Conservation (phyloP, 2,888 invertebrate genomes). For the Stenotaenia linearis region DNA sequence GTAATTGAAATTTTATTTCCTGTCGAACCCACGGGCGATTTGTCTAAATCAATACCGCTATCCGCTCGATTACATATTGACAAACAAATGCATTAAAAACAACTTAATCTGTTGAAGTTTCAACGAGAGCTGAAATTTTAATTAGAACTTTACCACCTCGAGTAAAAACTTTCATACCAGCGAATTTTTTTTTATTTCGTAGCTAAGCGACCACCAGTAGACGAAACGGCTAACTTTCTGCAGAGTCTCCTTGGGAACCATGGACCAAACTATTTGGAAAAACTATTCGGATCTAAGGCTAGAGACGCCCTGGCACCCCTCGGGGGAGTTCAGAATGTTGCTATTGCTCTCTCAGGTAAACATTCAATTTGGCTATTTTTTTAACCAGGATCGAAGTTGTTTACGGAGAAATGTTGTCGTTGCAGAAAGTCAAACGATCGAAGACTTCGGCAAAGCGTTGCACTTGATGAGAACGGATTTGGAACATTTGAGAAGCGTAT, state of each 20-base stretch:
- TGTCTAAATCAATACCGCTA: background rate
- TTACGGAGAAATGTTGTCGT: background rate
- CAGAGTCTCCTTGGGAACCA: slow-evolving; percentile 90
- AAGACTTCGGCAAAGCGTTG: slow-evolving; percentile 84
- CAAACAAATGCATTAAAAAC: background rate
- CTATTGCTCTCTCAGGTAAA: slow-evolving; percentile 85
- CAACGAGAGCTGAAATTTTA: background rate
- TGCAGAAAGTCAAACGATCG: slow-evolving; percentile 87
- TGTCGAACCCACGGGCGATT: background rate
- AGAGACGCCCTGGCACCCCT: slow-evolving; percentile 83
- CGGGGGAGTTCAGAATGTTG: slow-evolving; percentile 91
- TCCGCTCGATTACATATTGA: background rate
- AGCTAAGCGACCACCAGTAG: slow-evolving; percentile 95
- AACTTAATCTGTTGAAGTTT: background rate
- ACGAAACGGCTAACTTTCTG: slow-evolving; percentile 91
- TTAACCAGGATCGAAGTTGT: background rate
- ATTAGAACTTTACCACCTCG: background rate
- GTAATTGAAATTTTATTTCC: background rate
- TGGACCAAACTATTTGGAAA: slow-evolving; percentile 93
- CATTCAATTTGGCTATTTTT: background rate
- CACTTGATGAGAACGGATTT: slow-evolving; percentile 80
- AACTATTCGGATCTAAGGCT: slow-evolving; percentile 91
- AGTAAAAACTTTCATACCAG: background rate
- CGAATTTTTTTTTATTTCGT: slow-evolving; percentile 42
- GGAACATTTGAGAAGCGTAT: slow-evolving; percentile 87